These are phyloP conservation scores for Oncorhynchus masou DNA, from an alignment of 2,113 vertebrate species.

Conservation along the genomic window DNA sequence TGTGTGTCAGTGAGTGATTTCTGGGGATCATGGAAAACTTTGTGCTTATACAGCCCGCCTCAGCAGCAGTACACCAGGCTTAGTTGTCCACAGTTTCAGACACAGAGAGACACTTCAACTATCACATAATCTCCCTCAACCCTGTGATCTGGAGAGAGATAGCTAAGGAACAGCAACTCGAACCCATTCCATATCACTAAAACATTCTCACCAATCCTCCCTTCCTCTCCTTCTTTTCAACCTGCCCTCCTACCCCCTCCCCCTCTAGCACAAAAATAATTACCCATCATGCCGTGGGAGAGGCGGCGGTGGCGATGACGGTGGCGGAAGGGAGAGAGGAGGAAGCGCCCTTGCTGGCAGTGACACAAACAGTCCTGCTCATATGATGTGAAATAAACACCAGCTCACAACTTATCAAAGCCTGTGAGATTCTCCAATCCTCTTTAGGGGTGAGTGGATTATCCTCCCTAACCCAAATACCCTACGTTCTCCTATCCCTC, in stretches of 20 bases:
- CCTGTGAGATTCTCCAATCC: constrained; percentile 67
- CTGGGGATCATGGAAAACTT: constrained; percentile 25
- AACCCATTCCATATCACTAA: constrained; percentile 12
- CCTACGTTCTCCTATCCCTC: neutral
- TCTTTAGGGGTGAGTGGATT: constrained; percentile 74
- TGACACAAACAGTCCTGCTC: constrained; percentile 47
- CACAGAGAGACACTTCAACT: constrained; percentile 23
- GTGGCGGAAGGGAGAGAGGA: no score
- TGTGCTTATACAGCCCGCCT: constrained; percentile 34
- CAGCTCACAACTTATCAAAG: constrained; percentile 68
- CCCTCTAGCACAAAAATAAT: constrained; percentile 21
- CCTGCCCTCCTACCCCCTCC: neutral
- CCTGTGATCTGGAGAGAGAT: constrained; percentile 40
- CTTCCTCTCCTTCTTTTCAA: no score
- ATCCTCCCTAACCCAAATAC: constrained; percentile 73
- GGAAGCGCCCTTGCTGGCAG: constrained; percentile 19
- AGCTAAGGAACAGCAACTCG: constrained; percentile 17
- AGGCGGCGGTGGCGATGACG: neutral
- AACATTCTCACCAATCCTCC: constrained; percentile 13
- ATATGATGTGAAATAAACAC: constrained; percentile 55
- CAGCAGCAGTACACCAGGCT: constrained; percentile 7
- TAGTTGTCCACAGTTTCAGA: constrained; percentile 18
- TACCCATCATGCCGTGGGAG: constrained; percentile 40
- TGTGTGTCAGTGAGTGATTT: constrained; percentile 19
- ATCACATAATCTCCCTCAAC: constrained; percentile 49